Evolutionary conservation across 1,140 invertebrate genomes (phyloP).

Genomic region (Muscidifurax raptorellus): DNA sequence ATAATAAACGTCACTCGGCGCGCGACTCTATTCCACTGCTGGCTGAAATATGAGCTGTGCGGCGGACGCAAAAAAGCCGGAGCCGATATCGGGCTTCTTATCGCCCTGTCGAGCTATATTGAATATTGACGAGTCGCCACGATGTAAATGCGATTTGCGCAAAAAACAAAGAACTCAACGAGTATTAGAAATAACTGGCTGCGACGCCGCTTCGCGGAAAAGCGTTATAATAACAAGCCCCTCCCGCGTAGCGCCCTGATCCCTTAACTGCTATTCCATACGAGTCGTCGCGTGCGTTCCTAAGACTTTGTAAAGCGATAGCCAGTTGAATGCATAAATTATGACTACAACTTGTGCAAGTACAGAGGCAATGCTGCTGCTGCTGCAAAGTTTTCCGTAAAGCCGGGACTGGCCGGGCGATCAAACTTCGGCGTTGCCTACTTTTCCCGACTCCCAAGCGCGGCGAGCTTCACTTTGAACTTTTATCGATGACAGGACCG

Average conservation of each 20-base stretch:
- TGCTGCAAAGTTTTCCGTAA: slow-evolving; percentile 31
- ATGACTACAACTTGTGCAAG: slow-evolving; percentile 60
- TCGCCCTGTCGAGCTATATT: not conserved
- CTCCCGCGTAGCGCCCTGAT: slow-evolving; percentile 25
- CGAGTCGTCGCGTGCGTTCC: slow-evolving; percentile 29
- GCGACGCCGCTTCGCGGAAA: not conserved
- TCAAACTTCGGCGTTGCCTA: slow-evolving; percentile 55
- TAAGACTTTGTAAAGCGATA: slow-evolving; percentile 59
- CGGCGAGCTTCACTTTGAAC: slow-evolving; percentile 57
- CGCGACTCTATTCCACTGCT: slow-evolving; percentile 15
- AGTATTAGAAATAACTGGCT: too few relatives aligned
- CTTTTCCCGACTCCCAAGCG: slow-evolving; percentile 36
- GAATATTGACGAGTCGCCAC: not conserved
- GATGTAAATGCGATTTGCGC: slow-evolving; percentile 1
- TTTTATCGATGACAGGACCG: slow-evolving; percentile 69
- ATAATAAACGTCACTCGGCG: slow-evolving; percentile 64
- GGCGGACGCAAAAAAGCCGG: slow-evolving; percentile 12
- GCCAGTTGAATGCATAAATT: slow-evolving; percentile 68
- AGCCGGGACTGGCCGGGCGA: not conserved
- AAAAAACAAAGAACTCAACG: not conserved
- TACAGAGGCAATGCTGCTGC: not conserved
- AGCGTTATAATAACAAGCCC: slow-evolving; percentile 25
- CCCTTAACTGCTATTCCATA: slow-evolving; percentile 36
- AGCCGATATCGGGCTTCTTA: slow-evolving; percentile 21
- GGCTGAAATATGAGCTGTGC: slow-evolving; percentile 53